Conservation (phyloP, 2,888 invertebrate genomes). For the Barypeithes pellucidus region DNA sequence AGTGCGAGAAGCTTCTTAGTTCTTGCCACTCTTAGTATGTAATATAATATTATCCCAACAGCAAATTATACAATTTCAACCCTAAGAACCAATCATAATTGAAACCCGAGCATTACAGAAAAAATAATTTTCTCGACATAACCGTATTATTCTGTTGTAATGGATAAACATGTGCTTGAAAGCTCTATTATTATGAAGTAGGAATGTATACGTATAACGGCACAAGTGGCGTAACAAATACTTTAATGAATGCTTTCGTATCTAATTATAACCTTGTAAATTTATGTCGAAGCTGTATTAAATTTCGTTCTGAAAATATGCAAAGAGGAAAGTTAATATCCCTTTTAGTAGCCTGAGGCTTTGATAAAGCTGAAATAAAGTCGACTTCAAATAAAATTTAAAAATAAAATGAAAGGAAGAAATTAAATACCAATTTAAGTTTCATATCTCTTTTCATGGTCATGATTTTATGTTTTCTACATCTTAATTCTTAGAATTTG, state of each 20-base stretch:
- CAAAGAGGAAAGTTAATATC: not conserved
- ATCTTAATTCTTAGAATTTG: no score
- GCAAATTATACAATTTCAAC: not conserved
- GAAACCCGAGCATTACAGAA: not conserved
- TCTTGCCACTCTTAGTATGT: no score
- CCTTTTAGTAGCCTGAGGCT: no score
- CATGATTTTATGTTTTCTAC: no score
- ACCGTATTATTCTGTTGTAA: not conserved
- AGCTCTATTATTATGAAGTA: not conserved
- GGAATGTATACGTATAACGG: conserved; percentile 1
- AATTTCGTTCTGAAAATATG: not conserved
- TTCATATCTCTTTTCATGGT: no score
- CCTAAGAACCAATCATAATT: not conserved
- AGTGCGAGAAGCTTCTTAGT: no score
- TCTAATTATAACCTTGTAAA: conserved; percentile 40
- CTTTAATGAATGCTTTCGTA: conserved; percentile 46
- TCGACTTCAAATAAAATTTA: no score
- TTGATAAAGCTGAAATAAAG: no score
- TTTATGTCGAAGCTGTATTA: no score
- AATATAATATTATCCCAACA: not conserved
- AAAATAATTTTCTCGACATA: not conserved
- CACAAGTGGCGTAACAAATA: conserved; percentile 43
- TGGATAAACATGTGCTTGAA: not conserved
- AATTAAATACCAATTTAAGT: no score
- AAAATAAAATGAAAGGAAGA: no score